A percentile compares a stretch with the other conserved stretches of the same genome.
Evolutionary conservation across 1,140 invertebrate species (phyloP).

Genomic region (Colletes gigas): DNA sequence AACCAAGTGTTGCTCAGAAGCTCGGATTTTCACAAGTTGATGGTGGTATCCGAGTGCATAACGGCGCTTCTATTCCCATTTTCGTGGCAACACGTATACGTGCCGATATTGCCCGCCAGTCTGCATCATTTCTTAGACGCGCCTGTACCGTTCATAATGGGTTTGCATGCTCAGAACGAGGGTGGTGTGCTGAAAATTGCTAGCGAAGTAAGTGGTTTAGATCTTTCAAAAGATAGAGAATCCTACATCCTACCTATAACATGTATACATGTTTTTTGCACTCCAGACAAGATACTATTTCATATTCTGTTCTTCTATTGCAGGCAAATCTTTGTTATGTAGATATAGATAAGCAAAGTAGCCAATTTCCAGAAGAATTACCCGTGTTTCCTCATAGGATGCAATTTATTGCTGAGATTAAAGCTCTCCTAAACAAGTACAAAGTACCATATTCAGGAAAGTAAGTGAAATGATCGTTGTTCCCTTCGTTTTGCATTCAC

Average conservation of each 20-base stretch:
- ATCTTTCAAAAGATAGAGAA: background rate
- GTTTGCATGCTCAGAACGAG: conserved; percentile 84
- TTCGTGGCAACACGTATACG: conserved; percentile 99
- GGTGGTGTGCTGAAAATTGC: conserved; percentile 83
- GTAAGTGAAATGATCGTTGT: conserved; percentile 61
- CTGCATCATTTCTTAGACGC: conserved; percentile 98
- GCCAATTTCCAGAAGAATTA: conserved; percentile 97
- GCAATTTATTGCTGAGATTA: conserved; percentile 93
- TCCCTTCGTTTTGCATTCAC: background rate
- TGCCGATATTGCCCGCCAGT: conserved; percentile 97
- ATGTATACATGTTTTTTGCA: background rate
- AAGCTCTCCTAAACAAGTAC: conserved; percentile 89
- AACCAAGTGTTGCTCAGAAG: conserved; percentile 98
- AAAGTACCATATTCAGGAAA: conserved; percentile 82
- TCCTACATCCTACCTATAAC: background rate
- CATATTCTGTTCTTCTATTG: conserved; percentile 45
- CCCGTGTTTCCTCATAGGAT: conserved; percentile 94
- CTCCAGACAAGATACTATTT: background rate
- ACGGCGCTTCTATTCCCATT: conserved; percentile 96
- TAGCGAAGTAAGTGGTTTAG: conserved; percentile 81
- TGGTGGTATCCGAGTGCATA: conserved; percentile 98
- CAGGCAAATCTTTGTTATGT: conserved; percentile 96
- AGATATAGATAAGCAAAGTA: conserved; percentile 95
- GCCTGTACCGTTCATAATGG: conserved; percentile 99
- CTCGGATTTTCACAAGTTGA: conserved; percentile 95